Evolutionary conservation across 2,888 invertebrate genomes (phyloP).

Genomic region (Trichopoda pennipes): DNA sequence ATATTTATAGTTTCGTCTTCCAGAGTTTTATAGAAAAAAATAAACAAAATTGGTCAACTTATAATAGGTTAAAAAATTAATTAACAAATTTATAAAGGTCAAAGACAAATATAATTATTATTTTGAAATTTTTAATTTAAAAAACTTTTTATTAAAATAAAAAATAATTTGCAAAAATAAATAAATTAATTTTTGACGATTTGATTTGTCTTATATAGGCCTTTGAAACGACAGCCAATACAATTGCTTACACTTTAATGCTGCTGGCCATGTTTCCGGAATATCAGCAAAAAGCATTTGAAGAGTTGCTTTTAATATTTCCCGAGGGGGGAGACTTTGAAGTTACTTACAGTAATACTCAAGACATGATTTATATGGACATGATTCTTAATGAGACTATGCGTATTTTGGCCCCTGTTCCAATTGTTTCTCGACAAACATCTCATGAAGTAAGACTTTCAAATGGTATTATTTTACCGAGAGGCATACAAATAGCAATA

Average conservation of each 20-base stretch:
- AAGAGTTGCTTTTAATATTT: slow-evolving; percentile 75
- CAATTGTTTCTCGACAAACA: slow-evolving; percentile 75
- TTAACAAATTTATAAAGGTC: too few species aligned
- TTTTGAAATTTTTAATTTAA: too few species aligned
- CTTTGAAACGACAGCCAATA: slow-evolving; percentile 79
- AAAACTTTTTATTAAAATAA: too few species aligned
- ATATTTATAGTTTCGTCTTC: too few species aligned
- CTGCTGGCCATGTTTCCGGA: slow-evolving; percentile 77
- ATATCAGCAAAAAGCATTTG: slow-evolving; percentile 76
- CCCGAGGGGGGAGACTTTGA: slow-evolving; percentile 72
- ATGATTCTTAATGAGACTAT: slow-evolving; percentile 78
- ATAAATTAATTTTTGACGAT: not conserved
- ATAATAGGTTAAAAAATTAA: too few species aligned
- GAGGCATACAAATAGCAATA: slow-evolving; percentile 77
- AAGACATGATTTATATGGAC: slow-evolving; percentile 77
- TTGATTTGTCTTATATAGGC: slow-evolving; percentile 70
- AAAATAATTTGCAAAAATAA: too few species aligned
- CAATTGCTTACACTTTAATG: slow-evolving; percentile 74
- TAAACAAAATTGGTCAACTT: too few species aligned
- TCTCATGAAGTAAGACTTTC: slow-evolving; percentile 73
- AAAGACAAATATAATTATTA: too few species aligned
- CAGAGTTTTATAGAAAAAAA: too few species aligned
- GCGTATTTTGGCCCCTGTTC: slow-evolving; percentile 77
- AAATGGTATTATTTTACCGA: slow-evolving; percentile 75
- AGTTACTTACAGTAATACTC: slow-evolving; percentile 74